A percentile compares a stretch with the other conserved stretches of the same genome.
Conservation (phyloP, 2,113 vertebrate genomes). For the Archocentrus centrarchus region DNA sequence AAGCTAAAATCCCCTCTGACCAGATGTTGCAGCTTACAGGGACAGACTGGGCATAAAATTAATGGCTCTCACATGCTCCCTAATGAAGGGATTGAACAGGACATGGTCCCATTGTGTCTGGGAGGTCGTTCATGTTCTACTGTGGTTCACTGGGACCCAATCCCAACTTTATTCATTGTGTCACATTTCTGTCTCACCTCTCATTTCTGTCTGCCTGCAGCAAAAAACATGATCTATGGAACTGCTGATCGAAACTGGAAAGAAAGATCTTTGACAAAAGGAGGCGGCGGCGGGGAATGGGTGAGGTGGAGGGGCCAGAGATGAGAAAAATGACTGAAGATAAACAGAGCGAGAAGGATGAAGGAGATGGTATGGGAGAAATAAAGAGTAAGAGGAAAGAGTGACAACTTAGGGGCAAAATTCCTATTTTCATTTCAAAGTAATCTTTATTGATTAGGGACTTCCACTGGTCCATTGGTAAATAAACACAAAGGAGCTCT, state of each 20-base stretch:
- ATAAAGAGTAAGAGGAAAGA: neutral
- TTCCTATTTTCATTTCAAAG: conserved; percentile 23
- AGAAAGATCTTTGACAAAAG: conserved; percentile 8
- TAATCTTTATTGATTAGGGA: conserved; percentile 18
- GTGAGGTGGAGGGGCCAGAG: neutral
- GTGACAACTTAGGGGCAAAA: neutral
- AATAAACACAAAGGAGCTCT: conserved; percentile 14
- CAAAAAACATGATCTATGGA: conserved; percentile 36
- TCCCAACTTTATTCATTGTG: conserved; percentile 44
- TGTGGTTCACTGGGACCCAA: conserved; percentile 42
- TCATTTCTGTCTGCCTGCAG: conserved; percentile 15
- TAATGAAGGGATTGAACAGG: conserved; percentile 61
- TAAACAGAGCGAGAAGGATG: conserved; percentile 10
- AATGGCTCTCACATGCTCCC: conserved; percentile 54
- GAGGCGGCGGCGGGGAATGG: neutral
- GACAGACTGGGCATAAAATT: conserved; percentile 40
- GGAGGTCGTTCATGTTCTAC: conserved; percentile 33
- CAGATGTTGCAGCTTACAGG: conserved; percentile 74
- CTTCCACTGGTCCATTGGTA: neutral
- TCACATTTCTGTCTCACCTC: conserved; percentile 36
- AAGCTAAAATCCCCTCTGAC: conserved; percentile 62
- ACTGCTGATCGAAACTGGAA: conserved; percentile 22
- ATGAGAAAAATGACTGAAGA: conserved; percentile 3
- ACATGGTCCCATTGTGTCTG: conserved; percentile 21
- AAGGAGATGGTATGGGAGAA: neutral